Base-by-base conservation (phyloP, 2,797 vertebrate genomes). In the Argyrosomus regius region DNA sequence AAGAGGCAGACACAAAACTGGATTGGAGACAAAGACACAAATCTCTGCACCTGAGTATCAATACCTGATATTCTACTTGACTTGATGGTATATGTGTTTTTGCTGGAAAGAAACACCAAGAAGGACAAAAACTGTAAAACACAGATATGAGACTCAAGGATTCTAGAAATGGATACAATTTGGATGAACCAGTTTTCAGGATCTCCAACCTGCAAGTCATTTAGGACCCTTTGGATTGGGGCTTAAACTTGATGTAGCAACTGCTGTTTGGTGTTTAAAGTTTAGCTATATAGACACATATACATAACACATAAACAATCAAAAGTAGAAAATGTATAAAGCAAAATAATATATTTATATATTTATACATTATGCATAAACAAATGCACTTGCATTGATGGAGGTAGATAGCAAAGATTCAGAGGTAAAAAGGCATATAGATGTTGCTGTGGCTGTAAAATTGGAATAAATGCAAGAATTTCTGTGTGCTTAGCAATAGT, bases 321-420 rank as follows among this genome's bases (percentile, higher is more conserved):
- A 91, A 88, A 88, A 91, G 90, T 93, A 93, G 82, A 94, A 95
- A 94, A 93, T 92, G 82, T 90, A 93, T 91, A 92, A 93, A 95
- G 90, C 83, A 90, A 94, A 94, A 93, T 91, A 83, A 90, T 87
- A 91, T 87, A 90, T 93, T 87, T 91, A 87, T 90, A 92, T 91
- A 93, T 93, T 87, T 94, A 92, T 92, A 93, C 87, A 92, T 92
- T 78, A 91, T 83, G 88, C 90, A 91, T 92, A 81, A 85, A 87
- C 74, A 88, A 90, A 92, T 85, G 81, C 90, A 92, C 45, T 87
- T 91, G 88, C 84, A 90, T 85, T 87, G 75, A 84, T 91, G 87
- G 95, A 95, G 93, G 94, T 94, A 95, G 94, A 94, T 94, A 93
- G 90, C 81, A 92, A 91, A 91, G 91, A 86, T 81, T 84, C 77